Evolutionary conservation across 2,797 vertebrate species (phyloP), one percentile per base, ranked within the genome.

Genomic region (Sebastiscus albofasciatus): DNA sequence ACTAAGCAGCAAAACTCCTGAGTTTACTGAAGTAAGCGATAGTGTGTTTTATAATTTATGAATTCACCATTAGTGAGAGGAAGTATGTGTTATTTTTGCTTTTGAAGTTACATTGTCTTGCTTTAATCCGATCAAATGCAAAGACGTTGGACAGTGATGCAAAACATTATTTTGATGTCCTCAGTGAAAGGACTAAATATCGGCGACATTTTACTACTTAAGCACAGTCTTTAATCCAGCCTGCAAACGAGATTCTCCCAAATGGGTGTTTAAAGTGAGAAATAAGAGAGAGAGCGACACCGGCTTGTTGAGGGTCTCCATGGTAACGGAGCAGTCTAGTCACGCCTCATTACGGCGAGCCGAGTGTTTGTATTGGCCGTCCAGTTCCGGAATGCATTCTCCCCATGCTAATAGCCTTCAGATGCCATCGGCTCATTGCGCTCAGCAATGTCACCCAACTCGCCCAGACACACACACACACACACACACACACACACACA

Each of bases 341-440:
- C 94, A 95, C 92, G 93, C 93, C 94, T 95, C 92, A 95, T 96
- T 95, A 95, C 80, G 70, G 91, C 77, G 70, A 89, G 85, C 85
- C 72, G 84, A 82, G 85, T 93, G 93, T 95, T 96, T 93, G 91
- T 88, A 91, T 95, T 93, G 94, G 91, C 86, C 71, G 79, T 84
- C 87, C 87, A 93, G 93, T 95, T 94, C 93, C 90, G 91, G 94
- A 95, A 95, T 94, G 91, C 93, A 90, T 92, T 92, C 93, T 93
- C 89, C 87, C 89, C 89, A 93, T 94, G 92, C 92, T 95, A 96
- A 95, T 93, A 91, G 94, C 93, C 93, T 93, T 93, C 89, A 91
- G 93, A 94, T 93, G 92, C 89, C 92, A 94, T 92, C 88, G 89
- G 86, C 90, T 95, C 91, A 91, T 88, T 91, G 91, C 85, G 24